A percentile compares a stretch with the other conserved stretches of the same genome.
phyloP scores from a whole-genome alignment of 2,113 vertebrate species.

The Corythaeola cristata region DNA sequence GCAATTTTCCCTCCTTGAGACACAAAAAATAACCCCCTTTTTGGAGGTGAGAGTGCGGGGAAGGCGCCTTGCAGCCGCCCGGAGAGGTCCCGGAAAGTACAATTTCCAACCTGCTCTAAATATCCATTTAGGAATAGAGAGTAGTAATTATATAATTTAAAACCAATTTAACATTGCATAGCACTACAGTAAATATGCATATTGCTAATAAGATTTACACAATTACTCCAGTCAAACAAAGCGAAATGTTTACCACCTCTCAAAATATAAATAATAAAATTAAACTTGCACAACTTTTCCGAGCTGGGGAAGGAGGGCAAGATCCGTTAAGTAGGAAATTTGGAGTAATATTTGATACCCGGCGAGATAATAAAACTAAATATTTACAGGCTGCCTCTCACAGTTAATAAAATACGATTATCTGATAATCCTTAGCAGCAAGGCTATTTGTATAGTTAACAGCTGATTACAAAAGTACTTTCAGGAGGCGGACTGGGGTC shows the following conservation, averaged over 20 bases:
- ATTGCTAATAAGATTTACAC: constrained; percentile 82
- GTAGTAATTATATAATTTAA: constrained; percentile 81
- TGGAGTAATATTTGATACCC: constrained; percentile 66
- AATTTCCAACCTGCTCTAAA: constrained; percentile 72
- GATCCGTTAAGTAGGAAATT: constrained; percentile 50
- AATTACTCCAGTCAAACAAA: constrained; percentile 79
- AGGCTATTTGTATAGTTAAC: constrained; percentile 72
- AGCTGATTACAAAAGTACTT: constrained; percentile 66
- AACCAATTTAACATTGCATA: constrained; percentile 78
- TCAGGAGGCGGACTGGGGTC: constrained; percentile 39
- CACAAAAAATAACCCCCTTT: not conserved
- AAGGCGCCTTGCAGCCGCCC: not conserved
- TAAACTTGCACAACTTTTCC: constrained; percentile 64
- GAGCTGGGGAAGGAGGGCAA: constrained; percentile 27
- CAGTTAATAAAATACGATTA: constrained; percentile 74
- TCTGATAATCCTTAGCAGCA: constrained; percentile 70
- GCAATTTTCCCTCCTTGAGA: not conserved
- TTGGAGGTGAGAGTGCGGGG: not conserved
- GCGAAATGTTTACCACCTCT: constrained; percentile 75
- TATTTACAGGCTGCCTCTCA: constrained; percentile 71
- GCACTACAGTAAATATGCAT: constrained; percentile 81
- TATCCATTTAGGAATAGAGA: constrained; percentile 77
- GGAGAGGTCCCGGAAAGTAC: constrained; percentile 27
- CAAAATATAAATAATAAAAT: constrained; percentile 75
- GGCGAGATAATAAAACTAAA: constrained; percentile 72